Evolutionary conservation across 2,797 vertebrate genomes (phyloP), one percentile per base, ranked within the genome.

Genomic region (Schizopygopsis pylzovi): DNA sequence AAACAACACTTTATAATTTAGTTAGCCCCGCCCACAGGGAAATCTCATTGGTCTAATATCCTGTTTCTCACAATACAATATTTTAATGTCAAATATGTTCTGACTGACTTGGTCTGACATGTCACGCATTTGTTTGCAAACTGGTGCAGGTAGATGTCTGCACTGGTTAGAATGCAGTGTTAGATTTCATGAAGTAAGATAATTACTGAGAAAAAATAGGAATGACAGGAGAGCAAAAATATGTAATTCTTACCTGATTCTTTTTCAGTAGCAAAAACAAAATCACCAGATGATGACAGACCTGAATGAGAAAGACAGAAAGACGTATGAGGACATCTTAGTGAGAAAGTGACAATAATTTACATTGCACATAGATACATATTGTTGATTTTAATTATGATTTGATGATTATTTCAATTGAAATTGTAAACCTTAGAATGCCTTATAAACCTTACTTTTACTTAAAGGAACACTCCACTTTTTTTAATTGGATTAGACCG

Each of bases 241-340:
- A 81, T 88, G 0, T 6, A 49, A 86, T 8, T 92, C 93, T 93
- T 86, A 95, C 93, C 92, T 43, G 85, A 91, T 88, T 79, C 15
- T 82, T 85, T 81, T 87, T 88, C 59, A 71, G 76, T 52, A 54
- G 63, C 82, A 79, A 84, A 77, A 72, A 80, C 56, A 20, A 87
- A 87, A 78, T 81, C 75, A 87, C 83, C 54, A 85, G 84, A 86
- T 83, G 86, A 90, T 90, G 90, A 92, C 81, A 86, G 83, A 90
- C 93, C 93, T 94, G 81, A 56, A 70, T 7, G 0, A 65, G 9
- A 83, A 37, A 87, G 65, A 77, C 77, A 91, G 71, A 81, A 11
- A 89, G 80, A 82, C 43, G 89, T 16, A 73, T 79, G 6, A 87
- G 28, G 47, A 70, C 59, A 61, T 25, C n/a, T 47, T 28, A 10